Conservation (phyloP, 1,140 invertebrate genomes). For the Chlorops oryzae region DNA sequence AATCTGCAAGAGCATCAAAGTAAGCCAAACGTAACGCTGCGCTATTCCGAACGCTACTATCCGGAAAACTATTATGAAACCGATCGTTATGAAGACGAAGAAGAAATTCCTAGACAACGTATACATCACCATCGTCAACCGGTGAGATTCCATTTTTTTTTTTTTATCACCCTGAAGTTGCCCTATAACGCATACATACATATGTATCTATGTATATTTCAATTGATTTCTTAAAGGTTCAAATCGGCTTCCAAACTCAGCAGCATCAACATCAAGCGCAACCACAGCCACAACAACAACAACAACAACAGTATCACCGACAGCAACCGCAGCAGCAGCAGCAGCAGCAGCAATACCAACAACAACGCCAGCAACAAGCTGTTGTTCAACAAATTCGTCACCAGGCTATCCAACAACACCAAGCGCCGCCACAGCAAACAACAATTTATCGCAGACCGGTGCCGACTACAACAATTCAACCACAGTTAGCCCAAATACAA, state of each 20-base stretch:
- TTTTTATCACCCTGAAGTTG: too few species aligned
- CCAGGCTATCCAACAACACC: slow-evolving; percentile 34
- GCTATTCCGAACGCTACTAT: slow-evolving; percentile 81
- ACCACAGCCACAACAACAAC: slow-evolving; percentile 3
- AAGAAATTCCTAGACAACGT: slow-evolving; percentile 47
- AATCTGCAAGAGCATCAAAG: slow-evolving; percentile 72
- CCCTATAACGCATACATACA: neutral
- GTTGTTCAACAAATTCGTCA: slow-evolving; percentile 27
- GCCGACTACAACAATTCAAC: slow-evolving; percentile 39
- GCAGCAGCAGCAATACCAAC: slow-evolving; percentile 11
- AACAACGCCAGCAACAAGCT: slow-evolving; percentile 30
- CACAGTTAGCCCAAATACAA: slow-evolving; percentile 32
- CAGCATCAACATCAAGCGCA: slow-evolving; percentile 22
- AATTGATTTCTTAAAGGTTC: slow-evolving; percentile 29
- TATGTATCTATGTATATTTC: neutral
- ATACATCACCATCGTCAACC: slow-evolving; percentile 38
- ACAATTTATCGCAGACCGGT: slow-evolving; percentile 39
- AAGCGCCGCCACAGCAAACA: slow-evolving; percentile 28
- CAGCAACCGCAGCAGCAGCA: slow-evolving; percentile 18
- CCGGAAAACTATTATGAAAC: slow-evolving; percentile 67
- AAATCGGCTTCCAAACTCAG: slow-evolving; percentile 41
- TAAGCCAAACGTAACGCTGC: slow-evolving; percentile 65
- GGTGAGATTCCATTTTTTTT: slow-evolving; percentile 21
- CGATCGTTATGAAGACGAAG: slow-evolving; percentile 58
- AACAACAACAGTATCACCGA: slow-evolving; percentile 2